Evolutionary conservation across 2,888 invertebrate genomes (phyloP), one percentile per base, ranked within the genome.

Genomic region (Napeogenes sylphis): DNA sequence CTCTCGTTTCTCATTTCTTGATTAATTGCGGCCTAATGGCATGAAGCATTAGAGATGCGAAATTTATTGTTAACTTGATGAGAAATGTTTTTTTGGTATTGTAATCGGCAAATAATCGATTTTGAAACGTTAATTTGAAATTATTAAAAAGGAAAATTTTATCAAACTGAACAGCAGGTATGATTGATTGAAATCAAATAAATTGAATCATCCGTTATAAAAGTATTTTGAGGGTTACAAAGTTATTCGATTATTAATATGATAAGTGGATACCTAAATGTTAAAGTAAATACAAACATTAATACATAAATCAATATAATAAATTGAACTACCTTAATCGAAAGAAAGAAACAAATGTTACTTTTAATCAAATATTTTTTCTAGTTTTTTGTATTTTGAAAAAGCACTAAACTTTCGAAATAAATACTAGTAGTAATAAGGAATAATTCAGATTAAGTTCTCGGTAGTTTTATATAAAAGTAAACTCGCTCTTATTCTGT

Each of bases 1-100:
- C 60, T 65, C 64, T 63, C 63, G 66, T 69, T 71, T 76, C 73
- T 75, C 73, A 72, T 72, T 78, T 77, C 84, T 83, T 90, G 87
- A 90, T 89, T 89, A 90, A 88, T 90, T 83, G 80, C 82, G 79
- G 67, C 76, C 75, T 90, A 88, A 90, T 85, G 90, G 81, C 83
- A 78, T 61, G 74, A 76, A 70, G 80, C 90, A 89, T 90, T 90
- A 88, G 84, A 76, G 78, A 66, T 45, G 66, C 75, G 72, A 75
- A 83, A 82, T 82, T 86, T 79, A 82, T 85, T 82, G 80, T 81
- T 84, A 82, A 85, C 83, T 84, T 78, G 74, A 76, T 74, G 73
- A 70, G 69, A 69, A 74, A 71, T 64, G 64, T 68, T 64, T 62
- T 47, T 58, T 54, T 12, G 51, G 21, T 51, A 51, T 51, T 51